phyloP scores from a whole-genome alignment of 2,113 vertebrate genomes.

The Cygnus buccinator region DNA sequence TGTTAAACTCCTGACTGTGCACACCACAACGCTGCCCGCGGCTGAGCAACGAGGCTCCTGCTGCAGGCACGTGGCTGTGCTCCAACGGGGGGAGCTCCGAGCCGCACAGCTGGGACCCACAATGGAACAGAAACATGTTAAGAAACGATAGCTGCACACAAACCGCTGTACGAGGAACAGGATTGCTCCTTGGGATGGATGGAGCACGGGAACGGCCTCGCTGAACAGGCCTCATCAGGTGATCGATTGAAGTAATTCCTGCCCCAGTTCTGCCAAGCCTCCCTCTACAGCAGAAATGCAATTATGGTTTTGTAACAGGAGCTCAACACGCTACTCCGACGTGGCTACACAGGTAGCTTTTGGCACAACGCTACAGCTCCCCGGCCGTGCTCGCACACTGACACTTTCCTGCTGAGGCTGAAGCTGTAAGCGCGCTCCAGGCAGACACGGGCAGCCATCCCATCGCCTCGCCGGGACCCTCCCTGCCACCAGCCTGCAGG shows the following conservation, averaged over 20 bases:
- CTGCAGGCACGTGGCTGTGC: background rate
- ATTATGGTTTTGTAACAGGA: slow-evolving; percentile 32
- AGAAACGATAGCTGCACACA: background rate
- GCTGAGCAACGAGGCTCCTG: rapidly evolving
- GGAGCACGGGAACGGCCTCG: background rate
- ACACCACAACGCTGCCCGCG: background rate
- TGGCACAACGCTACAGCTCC: background rate
- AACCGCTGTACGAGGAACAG: background rate
- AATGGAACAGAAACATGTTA: background rate
- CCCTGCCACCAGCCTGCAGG: background rate
- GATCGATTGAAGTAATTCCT: slow-evolving; percentile 26
- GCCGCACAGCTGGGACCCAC: background rate
- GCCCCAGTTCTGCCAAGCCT: slow-evolving; percentile 25
- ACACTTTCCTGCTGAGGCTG: background rate
- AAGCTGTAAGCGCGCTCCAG: background rate
- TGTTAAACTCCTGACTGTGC: background rate
- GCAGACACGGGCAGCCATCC: background rate
- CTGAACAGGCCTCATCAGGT: slow-evolving; percentile 16
- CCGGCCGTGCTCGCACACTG: background rate
- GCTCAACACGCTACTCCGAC: background rate
- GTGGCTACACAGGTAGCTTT: slow-evolving; percentile 8
- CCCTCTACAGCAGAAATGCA: background rate
- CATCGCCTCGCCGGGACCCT: background rate
- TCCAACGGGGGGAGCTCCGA: background rate
- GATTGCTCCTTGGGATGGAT: background rate